These are phyloP conservation scores for Myoxocephalus aenaeus DNA, from an alignment of 2,797 vertebrate species.

Conservation along the genomic window DNA sequence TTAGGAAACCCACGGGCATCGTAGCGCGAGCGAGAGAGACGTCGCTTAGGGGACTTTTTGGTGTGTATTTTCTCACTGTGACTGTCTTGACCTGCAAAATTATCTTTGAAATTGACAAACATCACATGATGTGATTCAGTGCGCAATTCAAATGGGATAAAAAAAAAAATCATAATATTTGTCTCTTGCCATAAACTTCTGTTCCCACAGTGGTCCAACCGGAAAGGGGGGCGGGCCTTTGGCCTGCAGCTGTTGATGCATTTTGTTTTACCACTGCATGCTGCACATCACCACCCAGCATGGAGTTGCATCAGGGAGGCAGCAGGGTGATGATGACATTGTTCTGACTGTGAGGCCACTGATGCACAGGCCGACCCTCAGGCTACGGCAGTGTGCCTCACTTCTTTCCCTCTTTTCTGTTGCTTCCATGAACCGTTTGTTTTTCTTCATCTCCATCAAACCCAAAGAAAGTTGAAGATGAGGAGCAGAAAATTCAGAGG, in stretches of 20 bases:
- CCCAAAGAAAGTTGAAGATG: neutral
- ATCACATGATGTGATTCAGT: too few relatives aligned
- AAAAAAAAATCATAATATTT: too few relatives aligned
- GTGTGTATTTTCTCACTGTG: neutral
- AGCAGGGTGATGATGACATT: conserved; percentile 43
- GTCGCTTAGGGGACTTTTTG: neutral
- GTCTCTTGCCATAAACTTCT: neutral
- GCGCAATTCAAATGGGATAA: too few relatives aligned
- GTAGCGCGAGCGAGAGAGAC: too few relatives aligned
- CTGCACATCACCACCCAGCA: conserved; percentile 8
- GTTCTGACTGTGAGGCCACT: too few relatives aligned
- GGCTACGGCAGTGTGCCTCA: neutral
- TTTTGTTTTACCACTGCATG: conserved; percentile 26
- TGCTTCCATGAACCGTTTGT: too few relatives aligned
- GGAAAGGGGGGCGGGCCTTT: neutral
- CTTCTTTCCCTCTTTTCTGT: neutral
- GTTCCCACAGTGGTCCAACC: neutral
- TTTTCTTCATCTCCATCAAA: neutral
- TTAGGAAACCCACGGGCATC: too few relatives aligned
- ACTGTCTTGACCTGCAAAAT: neutral
- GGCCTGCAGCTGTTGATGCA: conserved; percentile 29
- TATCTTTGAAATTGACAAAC: neutral
- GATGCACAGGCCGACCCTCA: too few relatives aligned
- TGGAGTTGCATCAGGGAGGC: conserved; percentile 30
- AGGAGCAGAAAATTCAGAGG: neutral